Percentiles rank a stretch among this genome's conserved stretches.
Evolutionary conservation across 2,113 vertebrate genomes (phyloP).

Genomic region (Aspidoscelis tigris): DNA sequence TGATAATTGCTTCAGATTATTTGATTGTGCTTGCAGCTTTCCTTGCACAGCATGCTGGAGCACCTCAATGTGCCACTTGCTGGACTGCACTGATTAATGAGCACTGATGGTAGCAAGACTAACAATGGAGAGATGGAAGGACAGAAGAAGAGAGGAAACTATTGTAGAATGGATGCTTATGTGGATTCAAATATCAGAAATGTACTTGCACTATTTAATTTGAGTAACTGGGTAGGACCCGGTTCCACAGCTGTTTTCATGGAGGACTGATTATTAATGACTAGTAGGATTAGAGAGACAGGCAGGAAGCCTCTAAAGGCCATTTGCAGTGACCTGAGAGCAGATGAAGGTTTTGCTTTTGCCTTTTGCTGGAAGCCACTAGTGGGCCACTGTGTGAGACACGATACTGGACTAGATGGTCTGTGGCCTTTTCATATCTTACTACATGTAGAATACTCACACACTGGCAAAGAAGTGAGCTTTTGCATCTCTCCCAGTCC

Average conservation of each 20-base stretch:
- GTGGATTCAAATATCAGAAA: neutral
- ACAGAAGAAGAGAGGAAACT: neutral
- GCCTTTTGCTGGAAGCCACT: too few species aligned
- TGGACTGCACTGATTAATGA: conserved; percentile 22
- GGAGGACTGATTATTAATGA: too few species aligned
- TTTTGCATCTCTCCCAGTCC: too few species aligned
- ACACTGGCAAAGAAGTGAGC: too few species aligned
- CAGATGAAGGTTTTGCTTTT: too few species aligned
- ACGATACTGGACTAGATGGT: too few species aligned
- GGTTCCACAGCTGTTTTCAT: neutral
- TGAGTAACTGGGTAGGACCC: neutral
- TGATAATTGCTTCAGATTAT: conserved; percentile 14
- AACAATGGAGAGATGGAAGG: neutral
- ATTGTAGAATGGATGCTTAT: neutral
- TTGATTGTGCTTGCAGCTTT: conserved; percentile 11
- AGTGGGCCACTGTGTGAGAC: too few species aligned
- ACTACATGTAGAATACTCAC: too few species aligned
- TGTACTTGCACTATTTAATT: neutral
- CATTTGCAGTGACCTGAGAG: too few species aligned
- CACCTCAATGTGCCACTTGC: conserved; percentile 2
- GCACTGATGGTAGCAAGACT: neutral
- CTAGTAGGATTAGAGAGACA: neutral
- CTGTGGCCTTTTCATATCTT: too few species aligned
- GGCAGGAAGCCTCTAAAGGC: too few species aligned
- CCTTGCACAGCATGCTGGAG: conserved; percentile 10